phyloP scores from a whole-genome alignment of 2,113 vertebrate species.

The Copsychus sechellarum region DNA sequence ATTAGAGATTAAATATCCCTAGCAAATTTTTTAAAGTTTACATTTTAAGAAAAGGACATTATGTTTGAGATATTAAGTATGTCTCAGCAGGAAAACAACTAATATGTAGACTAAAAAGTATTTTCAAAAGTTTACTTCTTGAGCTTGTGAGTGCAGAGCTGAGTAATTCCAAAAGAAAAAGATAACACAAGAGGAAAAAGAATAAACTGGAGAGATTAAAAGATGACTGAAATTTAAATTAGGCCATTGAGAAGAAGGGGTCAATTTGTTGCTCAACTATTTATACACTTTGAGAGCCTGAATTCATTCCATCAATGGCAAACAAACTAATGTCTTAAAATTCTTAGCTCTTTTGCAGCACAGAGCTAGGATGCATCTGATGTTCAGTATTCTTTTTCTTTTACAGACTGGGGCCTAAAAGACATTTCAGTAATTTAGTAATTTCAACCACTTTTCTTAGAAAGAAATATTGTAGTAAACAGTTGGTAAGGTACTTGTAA shows the following conservation, averaged over 20 bases:
- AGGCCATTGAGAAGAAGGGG: background rate
- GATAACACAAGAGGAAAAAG: background rate
- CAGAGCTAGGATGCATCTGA: background rate
- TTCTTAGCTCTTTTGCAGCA: background rate
- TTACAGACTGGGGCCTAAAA: background rate
- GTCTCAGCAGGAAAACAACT: background rate
- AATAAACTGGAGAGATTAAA: background rate
- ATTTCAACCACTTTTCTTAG: background rate
- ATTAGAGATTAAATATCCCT: background rate
- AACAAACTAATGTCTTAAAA: background rate
- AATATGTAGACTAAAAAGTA: background rate
- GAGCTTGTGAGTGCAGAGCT: background rate
- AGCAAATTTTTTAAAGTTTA: background rate
- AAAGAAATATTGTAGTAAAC: background rate
- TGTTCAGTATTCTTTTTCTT: background rate
- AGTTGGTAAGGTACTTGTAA: background rate
- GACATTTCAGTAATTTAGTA: background rate
- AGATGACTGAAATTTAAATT: background rate
- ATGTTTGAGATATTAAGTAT: background rate
- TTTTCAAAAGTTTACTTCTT: constrained; percentile 29
- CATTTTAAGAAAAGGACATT: background rate
- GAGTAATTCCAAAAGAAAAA: background rate
- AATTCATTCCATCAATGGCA: background rate
- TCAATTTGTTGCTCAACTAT: background rate
- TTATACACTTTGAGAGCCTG: background rate